A percentile compares a stretch with the other conserved stretches of the same genome.
Evolutionary conservation across 2,888 invertebrate genomes (phyloP).

Genomic region (Stenodema calcarata): DNA sequence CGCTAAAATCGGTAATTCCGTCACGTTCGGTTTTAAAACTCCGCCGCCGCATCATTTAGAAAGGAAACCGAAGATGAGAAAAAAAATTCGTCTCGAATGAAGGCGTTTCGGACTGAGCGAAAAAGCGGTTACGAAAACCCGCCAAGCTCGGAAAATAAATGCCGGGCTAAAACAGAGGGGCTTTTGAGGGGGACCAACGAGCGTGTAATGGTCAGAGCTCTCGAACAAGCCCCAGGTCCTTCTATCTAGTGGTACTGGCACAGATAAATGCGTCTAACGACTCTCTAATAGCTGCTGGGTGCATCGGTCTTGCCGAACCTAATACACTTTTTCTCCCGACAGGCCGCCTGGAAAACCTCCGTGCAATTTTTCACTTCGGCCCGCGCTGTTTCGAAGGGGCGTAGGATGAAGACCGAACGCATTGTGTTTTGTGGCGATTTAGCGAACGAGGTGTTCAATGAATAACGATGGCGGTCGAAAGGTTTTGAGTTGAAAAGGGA

Average conservation of each 20-base stretch:
- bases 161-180: not conserved
- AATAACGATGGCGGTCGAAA: too few relatives aligned
- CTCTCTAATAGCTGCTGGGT: not conserved
- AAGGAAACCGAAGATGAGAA: not conserved
- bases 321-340: not conserved
- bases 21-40: not conserved
- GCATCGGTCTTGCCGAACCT: not conserved
- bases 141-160: not conserved
- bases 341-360: not conserved
- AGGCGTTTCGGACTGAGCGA: not conserved
- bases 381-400: too few relatives aligned
- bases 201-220: not conserved
- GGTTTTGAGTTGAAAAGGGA: too few relatives aligned
- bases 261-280: not conserved
- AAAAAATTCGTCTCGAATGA: not conserved
- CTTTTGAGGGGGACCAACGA: not conserved
- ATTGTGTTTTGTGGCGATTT: too few relatives aligned
- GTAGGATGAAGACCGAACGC: too few relatives aligned
- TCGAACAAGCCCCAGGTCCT: not conserved
- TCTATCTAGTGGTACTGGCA: not conserved
- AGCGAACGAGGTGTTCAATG: too few relatives aligned
- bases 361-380: not conserved
- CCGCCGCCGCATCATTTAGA: not conserved
- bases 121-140: not conserved
- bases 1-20: too few relatives aligned